phyloP scores from a whole-genome alignment of 1,140 invertebrate species.

The Brachionus sp. region DNA sequence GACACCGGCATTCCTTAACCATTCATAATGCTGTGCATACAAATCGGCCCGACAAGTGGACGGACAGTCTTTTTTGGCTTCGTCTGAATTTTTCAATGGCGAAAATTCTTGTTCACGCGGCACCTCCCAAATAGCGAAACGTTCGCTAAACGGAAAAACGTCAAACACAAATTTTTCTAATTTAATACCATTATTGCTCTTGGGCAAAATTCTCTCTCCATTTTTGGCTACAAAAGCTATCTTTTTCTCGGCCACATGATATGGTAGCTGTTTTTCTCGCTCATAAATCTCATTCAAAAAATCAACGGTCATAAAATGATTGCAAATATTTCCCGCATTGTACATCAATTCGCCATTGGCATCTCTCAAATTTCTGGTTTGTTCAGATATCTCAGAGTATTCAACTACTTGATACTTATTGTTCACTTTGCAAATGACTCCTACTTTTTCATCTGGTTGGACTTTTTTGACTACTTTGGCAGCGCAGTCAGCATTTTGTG shows the following conservation, averaged over 20 bases:
- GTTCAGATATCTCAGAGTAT: constrained; percentile 90
- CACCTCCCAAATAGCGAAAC: constrained; percentile 87
- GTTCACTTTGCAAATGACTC: constrained; percentile 85
- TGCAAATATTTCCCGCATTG: constrained; percentile 93
- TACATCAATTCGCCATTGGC: constrained; percentile 76
- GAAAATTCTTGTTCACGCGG: constrained; percentile 88
- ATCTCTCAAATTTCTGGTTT: constrained; percentile 76
- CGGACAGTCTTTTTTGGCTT: constrained; percentile 26
- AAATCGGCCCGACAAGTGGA: not conserved
- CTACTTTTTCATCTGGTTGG: constrained; percentile 83
- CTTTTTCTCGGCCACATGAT: constrained; percentile 96
- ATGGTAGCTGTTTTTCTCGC: constrained; percentile 66
- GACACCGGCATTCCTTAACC: constrained; percentile 37
- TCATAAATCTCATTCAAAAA: constrained; percentile 68
- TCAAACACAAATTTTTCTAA: constrained; percentile 99
- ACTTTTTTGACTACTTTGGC: constrained; percentile 91
- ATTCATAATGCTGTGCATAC: not conserved
- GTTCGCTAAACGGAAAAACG: constrained; percentile 79
- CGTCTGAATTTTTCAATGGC: constrained; percentile 78
- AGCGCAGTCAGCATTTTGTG: constrained; percentile 84
- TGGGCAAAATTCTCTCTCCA: constrained; percentile 71
- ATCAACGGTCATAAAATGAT: constrained; percentile 87
- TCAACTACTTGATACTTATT: constrained; percentile 83
- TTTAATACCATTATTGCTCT: constrained; percentile 88
- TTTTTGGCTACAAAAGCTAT: constrained; percentile 79